Evolutionary conservation across 1,140 invertebrate species (phyloP), one percentile per base, ranked within the genome.

Genomic region (Plodia interpunctella): DNA sequence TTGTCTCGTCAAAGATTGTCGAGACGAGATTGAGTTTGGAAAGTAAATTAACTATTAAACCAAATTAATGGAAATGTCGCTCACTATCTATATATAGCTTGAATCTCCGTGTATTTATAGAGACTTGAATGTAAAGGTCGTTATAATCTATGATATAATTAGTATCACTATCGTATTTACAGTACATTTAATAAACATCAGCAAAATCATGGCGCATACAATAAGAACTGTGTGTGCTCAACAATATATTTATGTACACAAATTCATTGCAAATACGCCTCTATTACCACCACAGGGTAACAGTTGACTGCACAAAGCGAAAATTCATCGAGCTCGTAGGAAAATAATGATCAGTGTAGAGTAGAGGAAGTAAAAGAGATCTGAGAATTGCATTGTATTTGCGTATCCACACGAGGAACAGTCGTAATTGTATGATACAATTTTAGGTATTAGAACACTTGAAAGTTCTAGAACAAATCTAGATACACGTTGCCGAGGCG

Each of bases 391-490:
- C n/a, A n/a, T n/a, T n/a, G n/a, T n/a, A n/a, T n/a, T n/a, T n/a
- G n/a, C n/a, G n/a, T n/a, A n/a, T n/a, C n/a, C n/a, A n/a, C n/a
- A n/a, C n/a, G n/a, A n/a, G n/a, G n/a, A n/a, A n/a, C n/a, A n/a
- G n/a, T n/a, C n/a, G n/a, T n/a, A 15, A 44, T 10, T 17, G 2
- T 15, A 15, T 44, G 38, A 44, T 44, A 44, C 38, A 15, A 44
- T 44, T 44, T 15, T 15, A 17, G 13, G 15, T 44, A 15, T 1
- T 5, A 44, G 15, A 2, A 44, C 38, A n/a, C n/a, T n/a, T n/a
- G 1, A n/a, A 17, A 44, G n/a, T 44, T 44, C 38, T 44, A 44
- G 38, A 44, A 44, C 15, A 44, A 44, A 44, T 44, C 38, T 44
- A 44, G 38, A 44, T 10, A 10, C 13, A 25, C 8, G 30, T 15